Evolutionary conservation across 2,113 vertebrate genomes (phyloP).

Genomic region (Trinectes maculatus): DNA sequence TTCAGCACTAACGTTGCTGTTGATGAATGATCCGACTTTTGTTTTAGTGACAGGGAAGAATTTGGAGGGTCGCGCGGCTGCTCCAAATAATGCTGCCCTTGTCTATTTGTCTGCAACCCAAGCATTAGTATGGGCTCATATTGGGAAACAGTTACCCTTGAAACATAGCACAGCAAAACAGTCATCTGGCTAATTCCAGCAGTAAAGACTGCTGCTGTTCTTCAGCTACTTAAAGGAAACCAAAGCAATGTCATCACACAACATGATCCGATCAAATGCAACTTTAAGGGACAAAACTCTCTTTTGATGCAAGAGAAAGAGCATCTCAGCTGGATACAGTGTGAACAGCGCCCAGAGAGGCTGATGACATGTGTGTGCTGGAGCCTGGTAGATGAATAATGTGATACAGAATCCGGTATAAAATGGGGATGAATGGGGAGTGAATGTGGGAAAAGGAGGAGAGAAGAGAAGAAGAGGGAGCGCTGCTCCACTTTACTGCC

Average conservation of each 20-base stretch:
- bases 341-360: slow-evolving; percentile 4
- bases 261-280: slow-evolving; percentile 27
- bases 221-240: slow-evolving; percentile 49
- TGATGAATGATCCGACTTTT: slow-evolving; percentile 85
- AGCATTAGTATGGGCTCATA: slow-evolving; percentile 81
- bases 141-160: slow-evolving; percentile 80
- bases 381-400: slow-evolving; percentile 41
- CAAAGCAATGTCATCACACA: slow-evolving; percentile 26
- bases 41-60: slow-evolving; percentile 82
- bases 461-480: slow-evolving; percentile 60
- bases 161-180: slow-evolving; percentile 70
- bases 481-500: slow-evolving; percentile 76
- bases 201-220: slow-evolving; percentile 47
- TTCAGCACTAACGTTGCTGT: slow-evolving; percentile 77
- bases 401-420: slow-evolving; percentile 58
- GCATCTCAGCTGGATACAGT: not conserved
- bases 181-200: slow-evolving; percentile 71
- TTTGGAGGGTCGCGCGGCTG: slow-evolving; percentile 74
- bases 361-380: not conserved
- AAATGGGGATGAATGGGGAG: slow-evolving; percentile 51
- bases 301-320: not conserved
- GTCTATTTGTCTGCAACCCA: slow-evolving; percentile 80
- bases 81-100: slow-evolving; percentile 82
- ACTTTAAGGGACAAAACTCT: slow-evolving; percentile 14
- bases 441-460: slow-evolving; percentile 50